phyloP scores from a whole-genome alignment of 2,888 invertebrate genomes.

The Xanthorhoe spadicearia region DNA sequence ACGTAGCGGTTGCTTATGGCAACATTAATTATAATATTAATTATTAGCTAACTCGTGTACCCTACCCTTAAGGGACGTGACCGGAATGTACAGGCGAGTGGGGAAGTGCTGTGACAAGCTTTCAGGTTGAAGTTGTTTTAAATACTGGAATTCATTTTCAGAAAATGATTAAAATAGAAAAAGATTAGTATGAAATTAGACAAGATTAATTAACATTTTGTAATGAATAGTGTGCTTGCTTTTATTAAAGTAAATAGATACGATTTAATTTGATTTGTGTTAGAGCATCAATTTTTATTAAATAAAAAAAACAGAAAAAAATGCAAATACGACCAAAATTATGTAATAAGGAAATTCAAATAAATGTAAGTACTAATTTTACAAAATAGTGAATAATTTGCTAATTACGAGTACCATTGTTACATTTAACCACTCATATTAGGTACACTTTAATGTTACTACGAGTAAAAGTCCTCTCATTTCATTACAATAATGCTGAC shows the following conservation, averaged over 20 bases:
- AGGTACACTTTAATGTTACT: background rate
- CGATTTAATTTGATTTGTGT: too few species aligned
- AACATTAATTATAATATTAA: conserved; percentile 84
- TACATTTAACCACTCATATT: background rate
- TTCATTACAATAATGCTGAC: conserved; percentile 31
- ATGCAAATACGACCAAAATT: too few species aligned
- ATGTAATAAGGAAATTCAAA: too few species aligned
- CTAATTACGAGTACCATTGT: background rate
- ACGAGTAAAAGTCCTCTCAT: conserved; percentile 2
- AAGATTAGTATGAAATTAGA: too few species aligned
- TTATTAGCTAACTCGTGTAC: conserved; percentile 80
- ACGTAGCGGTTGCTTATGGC: conserved; percentile 57
- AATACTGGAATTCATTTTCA: background rate
- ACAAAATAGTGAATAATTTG: too few species aligned
- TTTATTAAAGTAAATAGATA: too few species aligned
- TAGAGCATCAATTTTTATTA: too few species aligned
- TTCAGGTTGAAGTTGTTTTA: background rate
- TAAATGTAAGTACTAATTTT: too few species aligned
- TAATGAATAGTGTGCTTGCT: too few species aligned
- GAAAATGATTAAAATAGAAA: too few species aligned
- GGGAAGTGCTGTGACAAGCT: conserved; percentile 20
- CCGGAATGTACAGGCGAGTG: conserved; percentile 43
- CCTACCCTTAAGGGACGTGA: conserved; percentile 64
- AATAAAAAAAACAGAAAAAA: too few species aligned
- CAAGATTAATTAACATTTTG: too few species aligned